Conservation (phyloP, 2,888 invertebrate species). For the Loripinus fragilis region DNA sequence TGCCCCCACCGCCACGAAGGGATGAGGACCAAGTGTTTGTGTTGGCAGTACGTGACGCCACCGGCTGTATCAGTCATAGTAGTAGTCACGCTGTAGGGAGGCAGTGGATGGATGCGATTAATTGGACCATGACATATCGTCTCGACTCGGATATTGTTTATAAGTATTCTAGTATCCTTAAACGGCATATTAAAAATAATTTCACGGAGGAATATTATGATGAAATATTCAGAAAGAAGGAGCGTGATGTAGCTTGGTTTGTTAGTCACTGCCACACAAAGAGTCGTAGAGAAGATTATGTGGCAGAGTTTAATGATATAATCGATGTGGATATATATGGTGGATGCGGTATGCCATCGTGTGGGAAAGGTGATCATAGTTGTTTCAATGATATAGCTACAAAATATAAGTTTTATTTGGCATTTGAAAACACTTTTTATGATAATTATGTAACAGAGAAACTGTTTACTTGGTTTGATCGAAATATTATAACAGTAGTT, state of each 20-base stretch:
- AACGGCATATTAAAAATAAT: not conserved
- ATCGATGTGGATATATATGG: not conserved
- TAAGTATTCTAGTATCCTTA: slow-evolving; percentile 19
- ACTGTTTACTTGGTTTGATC: not conserved
- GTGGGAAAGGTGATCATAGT: no score
- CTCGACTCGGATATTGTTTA: slow-evolving; percentile 29
- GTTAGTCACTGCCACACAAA: not conserved
- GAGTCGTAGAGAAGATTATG: not conserved
- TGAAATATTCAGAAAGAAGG: not conserved
- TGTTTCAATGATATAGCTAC: not conserved
- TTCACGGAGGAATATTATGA: not conserved
- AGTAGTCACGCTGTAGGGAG: not conserved
- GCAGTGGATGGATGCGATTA: slow-evolving; percentile 6
- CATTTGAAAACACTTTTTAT: not conserved
- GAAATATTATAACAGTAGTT: not conserved
- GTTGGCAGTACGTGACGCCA: not conserved
- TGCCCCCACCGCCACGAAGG: not conserved
- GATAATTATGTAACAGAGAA: not conserved
- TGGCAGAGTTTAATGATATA: not conserved
- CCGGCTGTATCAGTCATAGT: not conserved
- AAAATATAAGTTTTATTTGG: not conserved
- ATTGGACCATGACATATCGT: slow-evolving; percentile 39
- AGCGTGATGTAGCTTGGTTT: not conserved
- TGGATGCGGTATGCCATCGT: not conserved
- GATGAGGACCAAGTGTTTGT: not conserved